Evolutionary conservation across 2,888 invertebrate species (phyloP), one percentile per base, ranked within the genome.

Genomic region (Brenthis hecate): DNA sequence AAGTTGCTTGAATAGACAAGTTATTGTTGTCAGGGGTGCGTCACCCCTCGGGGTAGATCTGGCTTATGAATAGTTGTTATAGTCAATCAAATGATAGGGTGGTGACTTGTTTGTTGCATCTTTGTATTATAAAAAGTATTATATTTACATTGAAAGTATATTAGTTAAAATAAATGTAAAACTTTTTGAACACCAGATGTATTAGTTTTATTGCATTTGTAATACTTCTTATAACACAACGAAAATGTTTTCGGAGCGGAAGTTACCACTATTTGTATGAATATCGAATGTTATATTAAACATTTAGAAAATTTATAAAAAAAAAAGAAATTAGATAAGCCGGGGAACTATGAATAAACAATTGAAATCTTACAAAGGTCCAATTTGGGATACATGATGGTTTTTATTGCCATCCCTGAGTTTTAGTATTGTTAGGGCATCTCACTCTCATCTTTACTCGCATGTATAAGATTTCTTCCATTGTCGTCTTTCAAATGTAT

Each of bases 361-460:
- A 75, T 76, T 76, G 76, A 79, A 78, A 78, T 81, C 80, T 78
- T 77, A 78, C 74, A 79, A 84, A 80, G 86, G 86, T 85, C 86
- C 87, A 86, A 86, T 84, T 85, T 79, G 82, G 80, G 81, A 77
- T 81, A 72, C 67, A 66, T n/a, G 72, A 72, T 77, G 75, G 71
- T 75, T 73, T 76, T 73, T 76, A 77, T 81, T 80, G 71, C 72
- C 75, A 77, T 74, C 79, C 75, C 77, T 75, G 77, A 78, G 75
- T 80, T 77, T 76, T 76, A 76, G 75, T 76, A 75, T 76, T 76
- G 71, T 75, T 72, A 75, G 75, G 76, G 77, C 79, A 81, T 79
- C 81, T 81, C 80, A 77, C 79, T 77, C 73, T 76, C 68, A 75
- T 79, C 74, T 72, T 58, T 67, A 61, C 60, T 72, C 70, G 66